A percentile compares a stretch with the other conserved stretches of the same genome.
Evolutionary conservation across 2,888 invertebrate genomes (phyloP).

Genomic region (Pammene aurita): DNA sequence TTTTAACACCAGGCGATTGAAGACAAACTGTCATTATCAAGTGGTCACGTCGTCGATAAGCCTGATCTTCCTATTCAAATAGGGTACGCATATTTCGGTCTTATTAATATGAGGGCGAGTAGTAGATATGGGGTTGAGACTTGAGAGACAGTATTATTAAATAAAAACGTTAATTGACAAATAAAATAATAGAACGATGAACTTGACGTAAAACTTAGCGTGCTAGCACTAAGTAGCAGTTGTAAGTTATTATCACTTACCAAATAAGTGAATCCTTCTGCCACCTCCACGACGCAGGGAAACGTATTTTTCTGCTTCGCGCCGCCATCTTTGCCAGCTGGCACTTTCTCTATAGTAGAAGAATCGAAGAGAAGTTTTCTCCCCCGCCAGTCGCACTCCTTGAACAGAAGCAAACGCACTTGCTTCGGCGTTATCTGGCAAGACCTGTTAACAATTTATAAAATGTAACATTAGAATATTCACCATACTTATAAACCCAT

Average conservation of each 20-base stretch:
- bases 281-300: slow-evolving; percentile 84
- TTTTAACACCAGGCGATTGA: no score
- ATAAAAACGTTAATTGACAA: no score
- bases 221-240: no score
- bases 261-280: slow-evolving; percentile 86
- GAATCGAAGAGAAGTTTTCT: slow-evolving; percentile 93
- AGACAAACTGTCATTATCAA: no score
- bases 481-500: background rate
- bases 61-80: no score
- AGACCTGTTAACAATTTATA: slow-evolving; percentile 61
- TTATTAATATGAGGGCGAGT: no score
- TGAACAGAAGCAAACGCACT: slow-evolving; percentile 91
- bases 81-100: no score
- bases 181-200: no score
- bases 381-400: slow-evolving; percentile 93
- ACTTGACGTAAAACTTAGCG: no score
- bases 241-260: slow-evolving; percentile 68
- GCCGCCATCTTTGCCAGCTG: slow-evolving; percentile 69
- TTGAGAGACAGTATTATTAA: no score
- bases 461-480: background rate
- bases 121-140: no score
- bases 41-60: no score
- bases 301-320: slow-evolving; percentile 58
- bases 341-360: slow-evolving; percentile 85
- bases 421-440: slow-evolving; percentile 87